Evolutionary conservation across 2,888 invertebrate genomes (phyloP).

Genomic region (Synergus umbraculus): DNA sequence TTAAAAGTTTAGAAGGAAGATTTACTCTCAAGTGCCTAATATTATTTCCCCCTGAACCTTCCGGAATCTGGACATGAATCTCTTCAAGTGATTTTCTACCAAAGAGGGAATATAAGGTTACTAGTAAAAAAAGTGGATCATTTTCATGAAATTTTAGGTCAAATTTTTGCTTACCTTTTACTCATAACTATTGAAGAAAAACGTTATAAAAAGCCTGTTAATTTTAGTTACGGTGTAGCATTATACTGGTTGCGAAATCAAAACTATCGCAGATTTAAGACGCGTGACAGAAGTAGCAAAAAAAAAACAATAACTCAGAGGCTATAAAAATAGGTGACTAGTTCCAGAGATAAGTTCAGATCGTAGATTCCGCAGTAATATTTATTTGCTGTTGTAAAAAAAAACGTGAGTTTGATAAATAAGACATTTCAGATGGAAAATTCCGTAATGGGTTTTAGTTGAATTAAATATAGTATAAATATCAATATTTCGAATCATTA

Average conservation of each 20-base stretch:
- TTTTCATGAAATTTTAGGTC: no score
- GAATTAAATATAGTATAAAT: not conserved
- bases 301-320: not conserved
- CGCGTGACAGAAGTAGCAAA: constrained; percentile 1
- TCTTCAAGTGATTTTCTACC: not conserved
- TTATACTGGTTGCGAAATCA: not conserved
- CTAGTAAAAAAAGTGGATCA: not conserved
- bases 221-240: not conserved
- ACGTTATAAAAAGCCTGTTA: not conserved
- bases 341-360: not conserved
- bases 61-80: not conserved
- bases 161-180: not conserved
- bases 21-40: not conserved
- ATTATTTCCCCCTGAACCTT: not conserved
- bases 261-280: not conserved
- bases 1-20: not conserved
- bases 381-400: not conserved
- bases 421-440: not conserved
- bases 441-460: not conserved
- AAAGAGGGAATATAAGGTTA: not conserved
- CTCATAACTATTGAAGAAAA: not conserved
- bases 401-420: not conserved
- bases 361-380: not conserved
- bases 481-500: not conserved
- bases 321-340: not conserved